These are phyloP conservation scores for Sylvia atricapilla DNA, from an alignment of 2,113 vertebrate genomes.

Conservation along the genomic window DNA sequence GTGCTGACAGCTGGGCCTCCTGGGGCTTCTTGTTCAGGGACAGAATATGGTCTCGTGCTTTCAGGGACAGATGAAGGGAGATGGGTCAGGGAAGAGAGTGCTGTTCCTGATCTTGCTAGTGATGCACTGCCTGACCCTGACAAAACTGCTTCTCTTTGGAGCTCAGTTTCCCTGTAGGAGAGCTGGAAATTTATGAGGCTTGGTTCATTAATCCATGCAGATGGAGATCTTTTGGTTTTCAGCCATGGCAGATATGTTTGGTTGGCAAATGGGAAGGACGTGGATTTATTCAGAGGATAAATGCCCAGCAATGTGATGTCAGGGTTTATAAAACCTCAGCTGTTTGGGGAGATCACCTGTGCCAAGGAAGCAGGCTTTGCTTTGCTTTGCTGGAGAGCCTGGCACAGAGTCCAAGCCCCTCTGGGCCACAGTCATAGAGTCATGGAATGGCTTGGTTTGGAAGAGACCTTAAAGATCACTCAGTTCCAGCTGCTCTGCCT, in stretches of 20 bases:
- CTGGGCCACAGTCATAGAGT: accelerated
- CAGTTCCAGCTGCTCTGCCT: not conserved
- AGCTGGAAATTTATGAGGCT: not conserved
- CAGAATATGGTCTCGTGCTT: not conserved
- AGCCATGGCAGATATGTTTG: not conserved
- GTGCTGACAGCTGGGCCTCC: not conserved
- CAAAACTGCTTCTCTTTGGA: not conserved
- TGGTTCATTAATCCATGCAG: not conserved
- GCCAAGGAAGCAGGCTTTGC: not conserved
- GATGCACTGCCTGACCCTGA: not conserved
- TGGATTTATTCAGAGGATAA: not conserved
- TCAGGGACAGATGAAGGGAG: not conserved
- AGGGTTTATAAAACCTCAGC: not conserved
- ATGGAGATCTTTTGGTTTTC: not conserved
- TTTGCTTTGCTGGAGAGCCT: not conserved
- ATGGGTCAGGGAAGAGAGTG: not conserved
- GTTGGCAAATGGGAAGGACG: not conserved
- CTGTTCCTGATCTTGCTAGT: not conserved
- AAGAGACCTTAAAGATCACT: not conserved
- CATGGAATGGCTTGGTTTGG: not conserved
- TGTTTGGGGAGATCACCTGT: not conserved
- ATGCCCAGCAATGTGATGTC: not conserved
- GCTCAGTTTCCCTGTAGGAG: not conserved
- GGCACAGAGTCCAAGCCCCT: not conserved
- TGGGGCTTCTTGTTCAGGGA: accelerated